Conservation (phyloP, 2,113 vertebrate genomes). For the human (Homo sapiens) region DNA sequence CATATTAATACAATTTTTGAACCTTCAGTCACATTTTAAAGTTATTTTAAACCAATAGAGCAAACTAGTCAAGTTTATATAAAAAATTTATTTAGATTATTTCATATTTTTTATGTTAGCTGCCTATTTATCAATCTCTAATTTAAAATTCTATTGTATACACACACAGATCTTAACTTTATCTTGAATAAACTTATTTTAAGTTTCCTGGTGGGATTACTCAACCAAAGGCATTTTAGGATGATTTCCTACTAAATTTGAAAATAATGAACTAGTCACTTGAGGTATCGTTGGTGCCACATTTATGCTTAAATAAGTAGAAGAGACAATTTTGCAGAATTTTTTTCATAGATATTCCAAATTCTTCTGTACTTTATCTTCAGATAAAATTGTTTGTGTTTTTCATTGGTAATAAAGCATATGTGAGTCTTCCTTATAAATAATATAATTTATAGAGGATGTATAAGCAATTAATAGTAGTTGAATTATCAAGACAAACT, state of each 20-base stretch:
- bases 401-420: not conserved
- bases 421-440: not conserved
- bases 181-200: not conserved
- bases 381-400: not conserved
- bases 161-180: not conserved
- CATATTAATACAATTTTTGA: not conserved
- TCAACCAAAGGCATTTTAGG: not conserved
- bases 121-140: not conserved
- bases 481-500: constrained; percentile 61
- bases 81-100: not conserved
- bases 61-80: not conserved
- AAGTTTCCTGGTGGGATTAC: not conserved
- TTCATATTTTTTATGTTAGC: not conserved
- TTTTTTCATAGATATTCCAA: not conserved
- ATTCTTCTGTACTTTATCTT: not conserved
- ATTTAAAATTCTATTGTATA: not conserved
- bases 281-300: not conserved
- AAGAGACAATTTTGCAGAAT: not conserved
- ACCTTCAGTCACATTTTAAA: not conserved
- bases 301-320: not conserved
- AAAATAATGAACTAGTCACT: not conserved
- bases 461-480: constrained; percentile 50
- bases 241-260: not conserved
- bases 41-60: not conserved
- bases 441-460: constrained; percentile 41